Evolutionary conservation across 2,888 invertebrate genomes (phyloP), one percentile per base, ranked within the genome.

Genomic region (Epirrita christyi): DNA sequence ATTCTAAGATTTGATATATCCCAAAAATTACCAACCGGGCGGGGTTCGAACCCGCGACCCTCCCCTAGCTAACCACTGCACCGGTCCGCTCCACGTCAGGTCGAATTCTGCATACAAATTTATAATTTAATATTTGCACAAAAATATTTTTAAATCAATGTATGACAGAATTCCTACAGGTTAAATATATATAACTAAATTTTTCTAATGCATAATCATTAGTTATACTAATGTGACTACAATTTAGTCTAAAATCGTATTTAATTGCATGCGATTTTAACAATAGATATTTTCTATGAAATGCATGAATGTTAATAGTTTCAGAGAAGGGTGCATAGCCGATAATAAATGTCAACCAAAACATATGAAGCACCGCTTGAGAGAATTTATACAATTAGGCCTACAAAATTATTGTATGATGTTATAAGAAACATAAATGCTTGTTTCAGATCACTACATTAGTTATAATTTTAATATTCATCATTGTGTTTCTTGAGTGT

Each of bases 171-270:
- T 74, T 73, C 71, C 71, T 76, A 75, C 63, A 71, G 60, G 65
- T 73, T 71, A 63, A 63, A 72, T 76, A 71, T 74, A 74, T 73
- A 75, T 58, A 67, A 71, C 74, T 46, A 46, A 34, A 53, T 48
- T 69, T 60, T 69, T 74, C 73, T 76, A 81, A 75, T 76, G 70
- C 77, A 76, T 79, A 80, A 66, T 67, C 82, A 86, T 86, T 85
- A 85, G 83, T 86, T 78, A 77, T 55, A 87, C 84, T 85, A 86
- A 86, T 84, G 84, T 68, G 66, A 72, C 67, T 75, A 73, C 75
- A 75, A 74, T 72, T 70, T 71, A 71, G 77, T 70, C 73, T 78
- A 80, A 72, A 73, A 73, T 73, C 66, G 73, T 76, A 73, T 71
- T 75, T 74, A 72, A 71, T 75, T 78, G 72, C 73, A 76, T 71